A percentile compares a stretch with the other conserved stretches of the same genome.
These are phyloP conservation scores for Macrotrachela quadricornifera DNA, from an alignment of 1,140 invertebrate genomes.

Conservation along the genomic window DNA sequence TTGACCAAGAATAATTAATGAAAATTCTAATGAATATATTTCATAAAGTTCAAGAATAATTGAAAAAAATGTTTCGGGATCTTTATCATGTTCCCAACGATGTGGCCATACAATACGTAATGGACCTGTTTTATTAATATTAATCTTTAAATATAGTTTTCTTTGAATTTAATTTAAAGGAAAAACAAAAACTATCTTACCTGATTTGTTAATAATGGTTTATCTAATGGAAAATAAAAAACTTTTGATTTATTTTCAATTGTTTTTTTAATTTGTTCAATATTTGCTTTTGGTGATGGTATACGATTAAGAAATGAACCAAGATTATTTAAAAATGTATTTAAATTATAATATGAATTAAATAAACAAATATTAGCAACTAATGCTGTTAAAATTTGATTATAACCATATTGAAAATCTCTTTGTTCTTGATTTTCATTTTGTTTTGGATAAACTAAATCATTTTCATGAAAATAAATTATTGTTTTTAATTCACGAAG, in stretches of 20 bases:
- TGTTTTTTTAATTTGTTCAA: constrained; percentile 33
- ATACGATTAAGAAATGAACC: constrained; percentile 42
- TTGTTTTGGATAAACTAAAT: constrained; percentile 46
- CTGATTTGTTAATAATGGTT: constrained; percentile 14
- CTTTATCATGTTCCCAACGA: constrained; percentile 58
- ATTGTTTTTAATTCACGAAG: constrained; percentile 40
- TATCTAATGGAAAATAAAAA: constrained; percentile 42
- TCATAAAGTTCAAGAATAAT: constrained; percentile 15
- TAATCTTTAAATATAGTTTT: not conserved
- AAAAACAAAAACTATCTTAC: not conserved
- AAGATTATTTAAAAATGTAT: constrained; percentile 43
- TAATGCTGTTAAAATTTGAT: constrained; percentile 44
- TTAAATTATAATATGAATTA: constrained; percentile 47
- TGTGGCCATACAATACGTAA: constrained; percentile 53
- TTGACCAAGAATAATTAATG: too few relatives aligned
- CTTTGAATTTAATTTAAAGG: not conserved
- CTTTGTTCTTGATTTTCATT: constrained; percentile 37
- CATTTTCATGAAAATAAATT: constrained; percentile 58
- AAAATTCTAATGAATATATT: constrained; percentile 15
- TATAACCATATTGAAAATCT: constrained; percentile 55
- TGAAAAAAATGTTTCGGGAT: constrained; percentile 43
- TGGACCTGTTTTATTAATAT: constrained; percentile 11
- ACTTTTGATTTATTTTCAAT: constrained; percentile 42
- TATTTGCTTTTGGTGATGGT: constrained; percentile 39
- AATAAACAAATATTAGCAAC: constrained; percentile 48